Conservation (phyloP, 2,113 vertebrate genomes). For the Takifugu bimaculatus region DNA sequence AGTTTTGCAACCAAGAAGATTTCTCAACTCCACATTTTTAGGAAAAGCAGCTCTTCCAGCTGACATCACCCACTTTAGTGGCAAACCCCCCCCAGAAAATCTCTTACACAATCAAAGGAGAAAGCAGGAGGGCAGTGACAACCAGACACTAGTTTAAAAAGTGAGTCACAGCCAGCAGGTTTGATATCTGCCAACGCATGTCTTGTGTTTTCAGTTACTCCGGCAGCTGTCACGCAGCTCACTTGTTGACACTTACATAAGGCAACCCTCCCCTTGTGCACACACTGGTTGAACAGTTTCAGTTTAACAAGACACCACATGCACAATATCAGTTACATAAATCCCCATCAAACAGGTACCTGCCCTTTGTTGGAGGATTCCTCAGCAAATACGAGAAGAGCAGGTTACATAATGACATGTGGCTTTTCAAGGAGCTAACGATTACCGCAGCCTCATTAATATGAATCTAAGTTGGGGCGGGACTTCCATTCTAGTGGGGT, state of each 20-base stretch:
- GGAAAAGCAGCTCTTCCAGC: background rate
- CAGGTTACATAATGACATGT: too few relatives aligned
- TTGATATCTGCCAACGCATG: too few relatives aligned
- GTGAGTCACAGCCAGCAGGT: too few relatives aligned
- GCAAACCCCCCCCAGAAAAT: background rate
- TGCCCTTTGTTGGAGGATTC: background rate
- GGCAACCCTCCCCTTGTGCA: slow-evolving; percentile 18
- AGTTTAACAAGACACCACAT: slow-evolving; percentile 4
- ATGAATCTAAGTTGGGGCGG: background rate
- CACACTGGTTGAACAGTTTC: slow-evolving; percentile 1
- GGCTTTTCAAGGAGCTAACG: background rate
- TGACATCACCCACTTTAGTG: background rate
- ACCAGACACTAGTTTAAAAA: too few relatives aligned
- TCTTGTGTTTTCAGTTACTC: background rate
- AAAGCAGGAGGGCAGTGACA: too few relatives aligned
- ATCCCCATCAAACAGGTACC: background rate
- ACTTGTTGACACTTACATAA: slow-evolving; percentile 3
- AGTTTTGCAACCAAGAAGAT: background rate
- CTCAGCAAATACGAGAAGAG: too few relatives aligned
- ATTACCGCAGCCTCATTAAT: background rate
- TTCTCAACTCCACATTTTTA: slow-evolving; percentile 1
- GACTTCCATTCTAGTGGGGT: background rate
- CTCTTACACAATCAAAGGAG: too few relatives aligned
- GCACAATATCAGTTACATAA: slow-evolving; percentile 15
- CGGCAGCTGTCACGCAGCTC: background rate